A percentile compares a stretch with the other conserved stretches of the same genome.
phyloP scores from a whole-genome alignment of 2,113 vertebrate genomes.

The Cyphomyrus plagiostoma region DNA sequence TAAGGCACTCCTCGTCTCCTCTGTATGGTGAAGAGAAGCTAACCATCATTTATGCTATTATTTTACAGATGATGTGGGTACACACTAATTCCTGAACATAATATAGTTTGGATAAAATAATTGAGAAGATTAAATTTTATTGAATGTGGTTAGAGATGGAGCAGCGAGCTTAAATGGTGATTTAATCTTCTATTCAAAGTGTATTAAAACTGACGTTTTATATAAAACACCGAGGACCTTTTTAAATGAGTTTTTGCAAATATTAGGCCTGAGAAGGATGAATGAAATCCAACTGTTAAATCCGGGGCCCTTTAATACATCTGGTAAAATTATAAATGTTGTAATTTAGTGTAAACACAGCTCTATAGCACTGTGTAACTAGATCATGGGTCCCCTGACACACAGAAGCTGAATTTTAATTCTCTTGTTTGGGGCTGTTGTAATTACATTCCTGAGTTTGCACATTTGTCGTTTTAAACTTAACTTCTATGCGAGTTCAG shows the following conservation, averaged over 20 bases:
- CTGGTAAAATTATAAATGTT: neutral
- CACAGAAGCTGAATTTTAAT: neutral
- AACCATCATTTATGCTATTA: neutral
- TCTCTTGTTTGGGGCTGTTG: neutral
- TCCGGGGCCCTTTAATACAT: neutral
- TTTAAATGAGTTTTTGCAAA: slow-evolving; percentile 7
- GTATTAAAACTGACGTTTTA: slow-evolving; percentile 6
- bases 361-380: neutral
- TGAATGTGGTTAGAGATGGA: neutral
- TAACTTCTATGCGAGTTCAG: neutral
- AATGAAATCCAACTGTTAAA: neutral
- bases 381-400: neutral
- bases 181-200: slow-evolving; percentile 8
- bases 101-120: neutral
- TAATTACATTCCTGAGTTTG: neutral
- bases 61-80: slow-evolving; percentile 1
- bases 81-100: neutral
- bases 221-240: neutral
- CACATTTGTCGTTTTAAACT: neutral
- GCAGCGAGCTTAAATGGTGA: neutral
- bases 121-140: neutral
- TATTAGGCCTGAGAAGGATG: neutral
- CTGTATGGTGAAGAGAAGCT: neutral
- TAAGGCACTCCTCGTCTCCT: neutral
- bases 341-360: neutral